A percentile compares a stretch with the other conserved stretches of the same genome.
These are phyloP conservation scores for Oncorhynchus keta DNA, from an alignment of 2,113 vertebrate genomes.

Conservation along the genomic window DNA sequence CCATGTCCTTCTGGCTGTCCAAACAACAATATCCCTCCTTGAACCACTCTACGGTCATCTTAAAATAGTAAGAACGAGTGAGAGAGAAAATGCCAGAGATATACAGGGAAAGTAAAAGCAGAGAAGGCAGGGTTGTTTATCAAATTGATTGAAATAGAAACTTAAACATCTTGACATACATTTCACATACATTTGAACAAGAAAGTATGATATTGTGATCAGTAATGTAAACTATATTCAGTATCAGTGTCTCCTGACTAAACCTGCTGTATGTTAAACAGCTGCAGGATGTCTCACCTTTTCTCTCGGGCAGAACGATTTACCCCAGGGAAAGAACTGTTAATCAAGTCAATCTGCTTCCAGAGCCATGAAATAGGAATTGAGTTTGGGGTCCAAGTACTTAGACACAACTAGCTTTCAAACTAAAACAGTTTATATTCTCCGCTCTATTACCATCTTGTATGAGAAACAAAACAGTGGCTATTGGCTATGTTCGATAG, in stretches of 20 bases:
- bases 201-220: background rate
- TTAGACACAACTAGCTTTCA: background rate
- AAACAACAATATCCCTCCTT: conserved; percentile 17
- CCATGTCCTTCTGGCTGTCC: conserved; percentile 34
- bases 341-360: background rate
- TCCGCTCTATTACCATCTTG: background rate
- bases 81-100: background rate
- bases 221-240: background rate
- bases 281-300: conserved; percentile 16
- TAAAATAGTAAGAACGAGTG: background rate
- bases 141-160: too few species aligned
- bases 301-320: background rate
- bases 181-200: background rate
- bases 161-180: background rate
- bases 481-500: background rate
- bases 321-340: conserved; percentile 1
- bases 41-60: background rate
- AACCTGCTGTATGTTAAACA: conserved; percentile 15
- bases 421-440: background rate
- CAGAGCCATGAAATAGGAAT: background rate
- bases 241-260: conserved; percentile 7
- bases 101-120: background rate
- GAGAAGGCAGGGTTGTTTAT: background rate
- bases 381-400: background rate
- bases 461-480: background rate